Percentiles rank a stretch among this genome's conserved stretches.
These are phyloP conservation scores for Atractosteus spatula DNA, from an alignment of 2,113 vertebrate species.

Conservation along the genomic window DNA sequence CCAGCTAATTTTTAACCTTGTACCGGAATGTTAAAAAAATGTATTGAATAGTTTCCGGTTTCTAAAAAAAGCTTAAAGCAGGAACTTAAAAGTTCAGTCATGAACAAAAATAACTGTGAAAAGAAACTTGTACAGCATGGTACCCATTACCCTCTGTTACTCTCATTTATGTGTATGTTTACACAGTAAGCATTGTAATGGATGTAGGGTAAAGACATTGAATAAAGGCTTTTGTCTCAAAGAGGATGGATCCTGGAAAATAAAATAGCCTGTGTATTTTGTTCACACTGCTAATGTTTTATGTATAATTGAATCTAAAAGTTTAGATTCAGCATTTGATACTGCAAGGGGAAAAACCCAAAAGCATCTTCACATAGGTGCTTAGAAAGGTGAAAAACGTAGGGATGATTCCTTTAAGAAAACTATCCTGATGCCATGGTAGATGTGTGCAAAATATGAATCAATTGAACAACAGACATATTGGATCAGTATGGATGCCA, in stretches of 20 bases:
- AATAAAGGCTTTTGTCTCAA: conserved; percentile 17
- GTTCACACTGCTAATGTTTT: too few species aligned
- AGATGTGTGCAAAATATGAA: too few species aligned
- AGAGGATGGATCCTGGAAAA: not conserved
- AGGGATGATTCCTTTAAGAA: too few species aligned
- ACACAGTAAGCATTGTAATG: conserved; percentile 18
- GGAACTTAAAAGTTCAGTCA: conserved; percentile 5
- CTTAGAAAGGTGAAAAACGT: too few species aligned
- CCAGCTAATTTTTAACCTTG: conserved; percentile 2
- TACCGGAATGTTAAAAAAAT: not conserved
- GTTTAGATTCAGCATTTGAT: not conserved
- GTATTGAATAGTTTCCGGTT: conserved; percentile 9
- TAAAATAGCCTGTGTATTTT: too few species aligned
- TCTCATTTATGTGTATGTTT: conserved; percentile 1
- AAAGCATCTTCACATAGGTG: not conserved
- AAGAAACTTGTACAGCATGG: conserved; percentile 1
- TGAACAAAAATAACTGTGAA: conserved; percentile 4
- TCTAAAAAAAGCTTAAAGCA: not conserved
- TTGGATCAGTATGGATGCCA: not conserved
- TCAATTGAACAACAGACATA: not conserved
- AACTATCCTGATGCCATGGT: too few species aligned
- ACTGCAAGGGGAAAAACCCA: not conserved
- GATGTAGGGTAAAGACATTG: not conserved
- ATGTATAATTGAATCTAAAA: not conserved
- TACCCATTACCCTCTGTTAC: conserved; percentile 1